Evolutionary conservation across 2,888 invertebrate genomes (phyloP), one percentile per base, ranked within the genome.

Genomic region (Zhuqinia jingwanae): DNA sequence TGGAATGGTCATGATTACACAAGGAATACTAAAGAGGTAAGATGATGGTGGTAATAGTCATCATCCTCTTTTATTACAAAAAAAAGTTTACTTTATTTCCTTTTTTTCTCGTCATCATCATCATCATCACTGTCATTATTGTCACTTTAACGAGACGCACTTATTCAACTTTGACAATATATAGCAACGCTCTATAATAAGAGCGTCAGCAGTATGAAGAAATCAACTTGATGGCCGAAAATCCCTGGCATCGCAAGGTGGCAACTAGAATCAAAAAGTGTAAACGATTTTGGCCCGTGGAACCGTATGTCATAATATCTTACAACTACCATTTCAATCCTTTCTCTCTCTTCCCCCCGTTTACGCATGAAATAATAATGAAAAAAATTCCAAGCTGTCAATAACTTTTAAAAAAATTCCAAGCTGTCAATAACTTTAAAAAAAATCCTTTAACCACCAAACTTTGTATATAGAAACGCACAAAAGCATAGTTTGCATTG

Each of bases 1-100:
- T 85, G 78, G 73, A 79, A 79, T 73, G 78, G 73, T 11, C 85
- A 85, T 42, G 78, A 73, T 79, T 73, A 85, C 50, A 63, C 50
- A 0, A 73, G 30, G 25, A 70, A 79, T 25, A 60, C 15, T 11
- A 70, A 79, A 63, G 36, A 78, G 65, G 77, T 84, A 5, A n/a
- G 58, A 65, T 17, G 30, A n/a, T n/a, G n/a, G 36, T 22, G 47
- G 1, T 11, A 25, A 27, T 60, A 17, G 36, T 36, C 10, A 15
- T 8, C 58, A 60, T 27, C 20, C 11, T 20, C 56, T 20, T 60
- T 50, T 50, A 50, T 50, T 50, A 13, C 50, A 11, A 50, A 17
- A 13, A 6, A 65, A 3, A n/a, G 25, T 30, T 65, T 58, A n/a
- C n/a, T n/a, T n/a, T n/a, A n/a, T 58, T 58, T n/a, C 17, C 10